Evolutionary conservation across 2,797 vertebrate species (phyloP), one percentile per base, ranked within the genome.

Genomic region (Danio tinwini): DNA sequence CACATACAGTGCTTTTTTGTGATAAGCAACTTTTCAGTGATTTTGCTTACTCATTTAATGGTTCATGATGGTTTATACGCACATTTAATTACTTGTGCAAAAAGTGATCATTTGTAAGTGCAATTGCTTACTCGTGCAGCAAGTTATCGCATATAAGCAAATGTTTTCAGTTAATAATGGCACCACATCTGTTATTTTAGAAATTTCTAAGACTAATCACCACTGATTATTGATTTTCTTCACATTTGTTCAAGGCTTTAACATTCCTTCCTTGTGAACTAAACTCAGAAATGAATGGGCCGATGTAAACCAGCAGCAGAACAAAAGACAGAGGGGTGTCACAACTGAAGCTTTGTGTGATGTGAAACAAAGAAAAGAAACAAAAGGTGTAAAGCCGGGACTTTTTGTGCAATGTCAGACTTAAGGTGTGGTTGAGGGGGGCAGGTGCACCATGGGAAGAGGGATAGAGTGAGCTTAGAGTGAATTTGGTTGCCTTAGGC

Each of bases 381-480:
- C 90, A 92, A 90, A 90, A 86, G 89, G n/a, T 85, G 63, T 55
- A 11, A 70, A 59, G 58, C 59, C 11, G 52, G 55, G 81, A 76
- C 40, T 71, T 83, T 82, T 65, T 39, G n/a, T 21, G 49, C 49
- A 16, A 49, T 58, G 13, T 16, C 5, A 61, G 56, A 74, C 47
- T 37, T 19, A 17, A 68, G 82, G 45, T 75, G 76, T 81, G 81
- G 84, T 40, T 79, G 74, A 85, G 74, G 78, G 85, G 80, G 87
- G 88, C 89, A 91, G 89, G 89, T 92, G 88, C 85, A 87, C 72
- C 74, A 88, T 90, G 90, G 86, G 88, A 91, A 88, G 44, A 12
- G 62, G 65, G 42, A 8, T 79, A 74, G 2, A 55, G 73, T 37
- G 55, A 74, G 65, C 63, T 62, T 19, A 83, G 90, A 90, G 87